Evolutionary conservation across 2,797 vertebrate genomes (phyloP).

Genomic region (Oryzias sinensis): DNA sequence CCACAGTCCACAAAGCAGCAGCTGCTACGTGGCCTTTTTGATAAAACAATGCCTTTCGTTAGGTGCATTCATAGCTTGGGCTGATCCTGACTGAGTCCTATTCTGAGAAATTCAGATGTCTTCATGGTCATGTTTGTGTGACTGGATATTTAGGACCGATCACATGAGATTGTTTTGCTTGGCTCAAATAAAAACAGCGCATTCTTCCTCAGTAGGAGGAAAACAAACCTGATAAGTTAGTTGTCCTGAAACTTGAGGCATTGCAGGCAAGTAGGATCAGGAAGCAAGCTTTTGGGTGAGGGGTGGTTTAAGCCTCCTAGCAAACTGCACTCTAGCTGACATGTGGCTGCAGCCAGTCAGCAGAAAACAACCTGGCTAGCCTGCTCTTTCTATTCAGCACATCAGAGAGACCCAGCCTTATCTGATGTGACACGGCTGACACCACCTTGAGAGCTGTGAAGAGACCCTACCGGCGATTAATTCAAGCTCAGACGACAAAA

Average conservation of each 20-base stretch:
- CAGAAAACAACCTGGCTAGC: constrained; percentile 60
- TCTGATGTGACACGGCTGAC: constrained; percentile 64
- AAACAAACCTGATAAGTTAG: constrained; percentile 46
- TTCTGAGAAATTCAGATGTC: constrained; percentile 41
- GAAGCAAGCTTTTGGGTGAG: constrained; percentile 31
- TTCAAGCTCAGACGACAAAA: constrained; percentile 43
- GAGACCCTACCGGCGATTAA: constrained; percentile 57
- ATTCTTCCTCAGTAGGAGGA: constrained; percentile 42
- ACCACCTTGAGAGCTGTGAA: constrained; percentile 56
- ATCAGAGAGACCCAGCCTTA: constrained; percentile 47
- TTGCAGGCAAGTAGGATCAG: constrained; percentile 28
- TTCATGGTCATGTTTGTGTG: constrained; percentile 52
- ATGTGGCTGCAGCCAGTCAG: constrained; percentile 59
- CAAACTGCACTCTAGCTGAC: constrained; percentile 45
- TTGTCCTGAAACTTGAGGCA: constrained; percentile 40
- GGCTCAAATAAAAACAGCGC: constrained; percentile 40
- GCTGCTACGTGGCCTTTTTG: constrained; percentile 54
- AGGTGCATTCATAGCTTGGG: constrained; percentile 24
- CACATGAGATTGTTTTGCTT: constrained; percentile 59
- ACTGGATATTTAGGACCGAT: constrained; percentile 57
- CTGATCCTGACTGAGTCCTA: constrained; percentile 41
- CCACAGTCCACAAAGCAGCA: constrained; percentile 47
- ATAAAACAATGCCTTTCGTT: constrained; percentile 59
- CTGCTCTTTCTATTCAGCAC: constrained; percentile 51
- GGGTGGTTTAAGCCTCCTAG: constrained; percentile 32